Conservation (phyloP, 2,797 vertebrate species). For the Sciurus carolinensis region DNA sequence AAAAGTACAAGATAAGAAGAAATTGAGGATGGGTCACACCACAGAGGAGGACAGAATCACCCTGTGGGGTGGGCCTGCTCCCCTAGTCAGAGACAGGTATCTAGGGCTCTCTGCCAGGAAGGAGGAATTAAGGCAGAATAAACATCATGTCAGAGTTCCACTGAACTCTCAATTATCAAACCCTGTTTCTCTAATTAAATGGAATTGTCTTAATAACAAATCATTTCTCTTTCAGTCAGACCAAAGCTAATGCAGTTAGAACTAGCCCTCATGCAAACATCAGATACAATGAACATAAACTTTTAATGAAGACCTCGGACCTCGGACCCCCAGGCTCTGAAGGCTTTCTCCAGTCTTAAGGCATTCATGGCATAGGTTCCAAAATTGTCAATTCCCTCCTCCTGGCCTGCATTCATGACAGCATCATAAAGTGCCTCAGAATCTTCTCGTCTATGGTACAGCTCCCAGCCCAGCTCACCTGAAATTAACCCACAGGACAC, state of each 20-base stretch:
- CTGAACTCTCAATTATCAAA: background rate
- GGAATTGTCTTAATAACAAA: background rate
- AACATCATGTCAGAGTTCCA: background rate
- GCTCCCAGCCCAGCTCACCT: slow-evolving; percentile 99
- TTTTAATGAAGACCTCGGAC: slow-evolving; percentile 86
- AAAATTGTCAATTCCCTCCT: slow-evolving; percentile 96
- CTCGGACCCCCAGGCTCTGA: slow-evolving; percentile 98
- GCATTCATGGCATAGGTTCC: slow-evolving; percentile 96
- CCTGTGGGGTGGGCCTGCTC: background rate
- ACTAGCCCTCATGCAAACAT: slow-evolving; percentile 25
- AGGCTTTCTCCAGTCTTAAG: slow-evolving; percentile 97
- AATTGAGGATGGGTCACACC: background rate
- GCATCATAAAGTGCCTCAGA: slow-evolving; percentile 92
- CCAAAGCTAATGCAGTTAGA: background rate
- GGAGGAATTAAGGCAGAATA: slow-evolving; percentile 37
- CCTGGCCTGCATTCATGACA: slow-evolving; percentile 95
- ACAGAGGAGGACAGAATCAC: background rate
- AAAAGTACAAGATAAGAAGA: background rate
- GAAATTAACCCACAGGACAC: slow-evolving; percentile 66
- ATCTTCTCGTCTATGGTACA: slow-evolving; percentile 94
- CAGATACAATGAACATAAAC: slow-evolving; percentile 37
- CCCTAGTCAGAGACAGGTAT: background rate
- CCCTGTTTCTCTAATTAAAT: slow-evolving; percentile 29
- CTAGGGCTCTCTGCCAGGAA: background rate
- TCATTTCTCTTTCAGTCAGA: slow-evolving; percentile 10